Base-by-base conservation (phyloP, 2,113 vertebrate species). In the Setophaga coronata region DNA sequence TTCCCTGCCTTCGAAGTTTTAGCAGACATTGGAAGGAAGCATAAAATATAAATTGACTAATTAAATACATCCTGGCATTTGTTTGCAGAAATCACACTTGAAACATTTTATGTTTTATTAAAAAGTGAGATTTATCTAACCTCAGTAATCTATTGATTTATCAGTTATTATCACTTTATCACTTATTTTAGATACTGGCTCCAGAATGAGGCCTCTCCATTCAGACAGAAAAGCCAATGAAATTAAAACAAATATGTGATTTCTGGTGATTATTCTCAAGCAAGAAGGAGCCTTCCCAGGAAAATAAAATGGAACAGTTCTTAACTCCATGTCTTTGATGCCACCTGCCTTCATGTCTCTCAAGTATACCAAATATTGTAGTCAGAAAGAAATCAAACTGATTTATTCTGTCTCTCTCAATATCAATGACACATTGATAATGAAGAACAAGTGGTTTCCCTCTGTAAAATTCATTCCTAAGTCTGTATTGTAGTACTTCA, bases 381-480 rank as follows among this genome's bases (percentile, higher is more conserved):
- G 74, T 62, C 76, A 54, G 74, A 91, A 53, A 73, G 58, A 82
- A 93, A 92, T 92, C 93, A 86, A 56, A 80, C 71, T 93, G 90
- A 95, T 94, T 95, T 94, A 83, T 90, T 91, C 67, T 82, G 76
- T 19, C 64, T 66, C 48, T 90, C 76, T 94, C 88, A 81, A 74
- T 78, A 90, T 40, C 67, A 95, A 12, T 92, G 85, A 87, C 88
- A 94, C 60, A 93, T 56, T 17, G 92, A 90, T 95, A 95, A 95
- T 76, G 95, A 93, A 92, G 65, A 93, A 92, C 76, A 94, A 96
- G 86, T 89, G 69, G 47, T 96, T 96, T 71, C 51, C 53, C 80
- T 93, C 90, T 69, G 74, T 71, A 95, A 95, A 78, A 90, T 78
- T 77, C 5, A 79, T 77, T 69, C 64, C 72, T 93, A 94, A 66